Evolutionary conservation across 2,888 invertebrate species (phyloP), one percentile per base, ranked within the genome.

Genomic region (Polydrusus cervinus): DNA sequence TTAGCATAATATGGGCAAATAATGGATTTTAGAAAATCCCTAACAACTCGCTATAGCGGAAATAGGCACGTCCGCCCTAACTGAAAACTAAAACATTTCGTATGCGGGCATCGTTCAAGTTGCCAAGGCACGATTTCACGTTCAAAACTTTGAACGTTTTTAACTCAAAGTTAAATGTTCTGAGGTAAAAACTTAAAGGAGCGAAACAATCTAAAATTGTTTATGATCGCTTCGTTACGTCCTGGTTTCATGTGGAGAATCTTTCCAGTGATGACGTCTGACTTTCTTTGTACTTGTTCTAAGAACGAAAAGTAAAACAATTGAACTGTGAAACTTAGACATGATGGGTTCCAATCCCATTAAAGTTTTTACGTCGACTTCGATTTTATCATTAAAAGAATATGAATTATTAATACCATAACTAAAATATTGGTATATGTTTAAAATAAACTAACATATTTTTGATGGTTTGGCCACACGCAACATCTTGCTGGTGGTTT

Each of bases 191-290:
- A 55, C 70, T 57, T 49, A 47, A 45, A 65, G 65, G 43, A 47
- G 57, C 65, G 65, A 75, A 75, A 75, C 78, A 73, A 78, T 78
- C 71, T 76, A 73, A 79, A 78, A 79, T 79, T 80, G 79, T 80
- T 78, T 79, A 80, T 79, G 79, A 78, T 77, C 75, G 75, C 78
- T 77, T 78, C 79, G 70, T 70, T 70, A 61, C 61, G 34, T 70
- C 38, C 61, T 61, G 49, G 75, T 79, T 78, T 71, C 69, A 76
- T 64, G 77, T 74, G 65, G 76, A 70, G 68, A 78, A 78, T 74
- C 76, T 76, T 69, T 69, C 57, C 38, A 25, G 16, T 55, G 40
- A 13, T 55, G 68, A 38, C 43, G 43, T 55, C 57, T 60, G 34
- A 8, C 34, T 34, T 34, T 34, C 34, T 7, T 34, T 34, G 34